Base-by-base conservation (phyloP, 1,140 invertebrate species). In the Hormaphis cornu region DNA sequence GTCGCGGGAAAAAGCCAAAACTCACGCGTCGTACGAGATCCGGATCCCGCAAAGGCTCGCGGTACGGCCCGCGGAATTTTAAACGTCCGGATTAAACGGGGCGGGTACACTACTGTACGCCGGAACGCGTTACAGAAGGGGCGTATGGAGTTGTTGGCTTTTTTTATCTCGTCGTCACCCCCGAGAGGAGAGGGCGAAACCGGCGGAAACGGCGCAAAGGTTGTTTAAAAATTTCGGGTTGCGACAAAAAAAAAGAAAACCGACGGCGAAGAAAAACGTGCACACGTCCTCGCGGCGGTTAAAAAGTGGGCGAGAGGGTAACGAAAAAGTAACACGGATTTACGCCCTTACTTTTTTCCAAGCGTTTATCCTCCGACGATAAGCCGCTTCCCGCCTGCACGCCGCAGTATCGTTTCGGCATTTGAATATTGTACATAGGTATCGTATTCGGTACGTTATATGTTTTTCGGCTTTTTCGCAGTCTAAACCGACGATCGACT, bases 31-130 rank as follows among this genome's bases (percentile, higher is more conserved):
- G n/a, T n/a, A n/a, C n/a, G n/a, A n/a, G n/a, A n/a, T n/a, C n/a
- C n/a, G n/a, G n/a, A n/a, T n/a, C n/a, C n/a, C n/a, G n/a, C n/a
- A n/a, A n/a, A n/a, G n/a, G n/a, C n/a, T n/a, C n/a, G n/a, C n/a
- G n/a, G n/a, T n/a, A n/a, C n/a, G n/a, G n/a, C 35, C 61, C 44
- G 18, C 10, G 7, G 16, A 28, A 50, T 35, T 66, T 66, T 50
- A 50, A 66, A 66, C 50, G 28, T 48, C 61, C 10, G 28, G 61
- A 66, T 66, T 66, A 66, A n/a, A n/a, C n/a, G n/a, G n/a, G n/a
- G 48, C 61, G 61, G 61, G 33, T 26, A 40, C 37, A 7, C 14
- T 50, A 66, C n/a, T 42, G 42, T 48, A n/a, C n/a, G n/a, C n/a
- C n/a, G n/a, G n/a, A n/a, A n/a, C n/a, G n/a, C n/a, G n/a, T n/a